Percentiles rank a stretch among this genome's conserved stretches.
Evolutionary conservation across 2,113 vertebrate species (phyloP).

Genomic region (Stigmatopora argus): DNA sequence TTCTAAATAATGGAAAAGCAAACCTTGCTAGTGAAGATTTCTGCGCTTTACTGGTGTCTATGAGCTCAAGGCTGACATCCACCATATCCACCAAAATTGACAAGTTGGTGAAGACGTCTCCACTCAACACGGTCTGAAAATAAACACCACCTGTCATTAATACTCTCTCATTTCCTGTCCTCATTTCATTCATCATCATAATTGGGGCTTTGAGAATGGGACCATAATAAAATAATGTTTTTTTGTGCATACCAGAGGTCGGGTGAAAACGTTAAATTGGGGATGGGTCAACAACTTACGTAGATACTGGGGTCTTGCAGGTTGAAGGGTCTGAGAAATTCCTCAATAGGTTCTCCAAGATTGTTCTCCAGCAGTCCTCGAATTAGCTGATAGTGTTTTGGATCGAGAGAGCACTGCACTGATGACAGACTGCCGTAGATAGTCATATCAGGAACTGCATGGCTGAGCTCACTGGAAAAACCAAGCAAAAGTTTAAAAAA

Average conservation of each 20-base stretch:
- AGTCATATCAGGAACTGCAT: conserved; percentile 85
- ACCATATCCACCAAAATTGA: conserved; percentile 93
- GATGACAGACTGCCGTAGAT: conserved; percentile 88
- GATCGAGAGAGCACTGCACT: conserved; percentile 87
- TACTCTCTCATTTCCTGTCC: background rate
- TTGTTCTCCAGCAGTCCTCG: conserved; percentile 89
- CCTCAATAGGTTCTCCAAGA: conserved; percentile 89
- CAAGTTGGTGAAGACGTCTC: conserved; percentile 86
- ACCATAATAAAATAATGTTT: no score
- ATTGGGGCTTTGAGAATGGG: no score
- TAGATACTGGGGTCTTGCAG: conserved; percentile 90
- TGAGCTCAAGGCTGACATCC: conserved; percentile 90
- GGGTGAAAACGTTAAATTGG: background rate
- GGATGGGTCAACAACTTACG: conserved; percentile 69
- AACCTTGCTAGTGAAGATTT: conserved; percentile 84
- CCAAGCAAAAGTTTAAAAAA: background rate
- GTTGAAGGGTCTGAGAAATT: conserved; percentile 92
- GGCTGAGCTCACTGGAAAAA: conserved; percentile 81
- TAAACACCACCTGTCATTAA: background rate
- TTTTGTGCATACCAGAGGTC: background rate
- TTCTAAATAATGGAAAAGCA: background rate
- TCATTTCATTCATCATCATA: background rate
- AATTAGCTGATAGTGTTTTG: conserved; percentile 87
- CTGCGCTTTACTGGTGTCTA: conserved; percentile 69
- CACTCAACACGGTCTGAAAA: conserved; percentile 87